Base-by-base conservation (phyloP, 2,113 vertebrate genomes). In the Ophiodon elongatus region DNA sequence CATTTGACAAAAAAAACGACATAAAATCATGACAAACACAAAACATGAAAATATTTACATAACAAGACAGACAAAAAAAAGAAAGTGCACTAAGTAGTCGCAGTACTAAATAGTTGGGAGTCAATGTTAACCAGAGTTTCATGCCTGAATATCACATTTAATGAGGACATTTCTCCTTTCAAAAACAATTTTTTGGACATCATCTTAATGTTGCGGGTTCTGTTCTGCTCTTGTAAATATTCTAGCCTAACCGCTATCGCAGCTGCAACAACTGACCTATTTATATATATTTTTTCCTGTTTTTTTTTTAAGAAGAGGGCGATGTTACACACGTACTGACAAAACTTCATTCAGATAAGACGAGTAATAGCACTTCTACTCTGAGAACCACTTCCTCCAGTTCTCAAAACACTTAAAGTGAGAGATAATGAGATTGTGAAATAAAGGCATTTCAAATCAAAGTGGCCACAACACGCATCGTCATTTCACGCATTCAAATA, bases 21-120 rank as follows among this genome's bases (percentile, higher is more conserved):
- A 86, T 29, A 89, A 73, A n/a, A 92, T 87, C 82, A 79, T 82
- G 85, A 92, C 90, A 73, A 94, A 94, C 73, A 90, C 90, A 90
- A 50, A 94, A 96, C 94, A 93, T 91, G 89, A 85, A 96, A 94
- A 94, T 95, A 96, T 95, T 95, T 95, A 96, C 95, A 96, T 73
- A 92, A 91, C 89, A 84, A 56, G 90, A 94, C 81, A 66, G 76
- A 93, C 79, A 79, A 71, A 84, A 85, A 85, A 10, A 85, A 80
- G 84, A 93, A 93, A 94, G 94, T 95, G 94, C 94, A 92, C 92
- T 84, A 94, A 92, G 90, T 94, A 93, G 88, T 95, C 94, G 86
- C 93, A 89, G 87, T 89, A 89, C 91, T 92, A 89, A 90, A 82
- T 91, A 91, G 87, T 92, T 65, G 88, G 91, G 79, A 84, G 91